A percentile compares a stretch with the other conserved stretches of the same genome.
Evolutionary conservation across 2,888 invertebrate genomes (phyloP).

Genomic region (Diogma glabrata): DNA sequence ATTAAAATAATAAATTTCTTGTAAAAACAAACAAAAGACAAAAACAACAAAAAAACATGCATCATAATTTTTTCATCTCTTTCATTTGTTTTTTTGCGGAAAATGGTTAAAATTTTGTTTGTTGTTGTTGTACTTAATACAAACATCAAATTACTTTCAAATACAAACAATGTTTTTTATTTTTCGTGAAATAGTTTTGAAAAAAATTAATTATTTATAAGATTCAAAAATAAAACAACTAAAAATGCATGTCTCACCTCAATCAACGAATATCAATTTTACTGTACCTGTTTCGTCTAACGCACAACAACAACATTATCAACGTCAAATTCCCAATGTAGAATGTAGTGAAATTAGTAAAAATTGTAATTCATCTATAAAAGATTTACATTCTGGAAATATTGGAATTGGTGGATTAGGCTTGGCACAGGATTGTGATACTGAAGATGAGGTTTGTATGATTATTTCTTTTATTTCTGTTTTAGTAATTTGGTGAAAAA

Average conservation of each 20-base stretch:
- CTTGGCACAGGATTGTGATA: conserved; percentile 22
- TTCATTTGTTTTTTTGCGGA: conserved; percentile 9
- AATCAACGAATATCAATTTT: conserved; percentile 21
- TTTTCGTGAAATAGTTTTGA: too few species aligned
- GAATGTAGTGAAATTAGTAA: conserved; percentile 15
- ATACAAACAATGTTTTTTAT: too few species aligned
- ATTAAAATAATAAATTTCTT: too few species aligned
- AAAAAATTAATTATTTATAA: too few species aligned
- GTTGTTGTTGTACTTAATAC: too few species aligned
- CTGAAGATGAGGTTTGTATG: conserved; percentile 25
- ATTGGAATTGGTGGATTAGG: conserved; percentile 16
- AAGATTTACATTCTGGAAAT: conserved; percentile 17
- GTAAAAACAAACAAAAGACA: conserved; percentile 4
- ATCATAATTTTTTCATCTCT: conserved; percentile 8
- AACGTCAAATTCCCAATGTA: conserved; percentile 9
- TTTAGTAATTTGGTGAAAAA: too few species aligned
- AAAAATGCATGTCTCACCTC: conserved; percentile 21
- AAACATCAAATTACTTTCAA: too few species aligned
- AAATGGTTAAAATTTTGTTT: background rate
- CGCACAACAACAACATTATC: conserved; percentile 12
- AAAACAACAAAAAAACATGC: conserved; percentile 9
- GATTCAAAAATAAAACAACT: too few species aligned
- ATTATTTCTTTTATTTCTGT: too few species aligned
- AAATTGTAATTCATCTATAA: conserved; percentile 13
- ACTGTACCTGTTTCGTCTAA: conserved; percentile 20